Conservation (phyloP, 1,140 invertebrate species). For the Drepana arcuata region DNA sequence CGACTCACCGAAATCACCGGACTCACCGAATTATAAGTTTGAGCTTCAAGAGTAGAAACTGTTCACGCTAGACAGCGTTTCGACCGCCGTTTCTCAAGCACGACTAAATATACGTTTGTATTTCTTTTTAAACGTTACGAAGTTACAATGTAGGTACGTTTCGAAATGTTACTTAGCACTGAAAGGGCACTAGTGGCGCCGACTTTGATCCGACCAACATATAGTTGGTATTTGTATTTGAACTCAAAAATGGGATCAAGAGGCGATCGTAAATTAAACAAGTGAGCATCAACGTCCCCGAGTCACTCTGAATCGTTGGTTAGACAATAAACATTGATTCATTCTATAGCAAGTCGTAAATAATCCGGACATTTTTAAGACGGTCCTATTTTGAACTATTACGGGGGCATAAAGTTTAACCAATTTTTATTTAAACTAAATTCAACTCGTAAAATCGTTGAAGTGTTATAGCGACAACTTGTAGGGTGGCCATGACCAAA, state of each 20-base stretch:
- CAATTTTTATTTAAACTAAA: constrained; percentile 12
- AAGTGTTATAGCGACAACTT: background rate
- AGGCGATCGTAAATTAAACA: constrained; percentile 37
- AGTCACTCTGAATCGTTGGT: constrained; percentile 29
- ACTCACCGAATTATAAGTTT: no score
- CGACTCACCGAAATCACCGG: no score
- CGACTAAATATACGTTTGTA: background rate
- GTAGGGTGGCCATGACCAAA: no score
- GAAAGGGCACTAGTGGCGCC: background rate
- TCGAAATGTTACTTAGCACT: background rate
- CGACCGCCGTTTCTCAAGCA: no score
- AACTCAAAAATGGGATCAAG: constrained; percentile 49
- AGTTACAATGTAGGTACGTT: background rate
- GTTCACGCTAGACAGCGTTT: no score
- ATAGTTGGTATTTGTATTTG: constrained; percentile 22
- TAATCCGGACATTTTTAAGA: constrained; percentile 50
- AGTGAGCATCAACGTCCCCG: constrained; percentile 34
- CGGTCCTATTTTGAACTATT: constrained; percentile 54
- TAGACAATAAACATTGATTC: constrained; percentile 47
- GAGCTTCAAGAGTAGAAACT: no score
- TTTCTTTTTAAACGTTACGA: background rate
- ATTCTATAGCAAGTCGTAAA: constrained; percentile 30
- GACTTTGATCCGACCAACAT: constrained; percentile 22
- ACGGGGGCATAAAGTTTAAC: constrained; percentile 36
- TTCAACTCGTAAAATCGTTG: background rate